Percentiles rank a stretch among this genome's conserved stretches.
phyloP scores from a whole-genome alignment of 2,888 invertebrate genomes.

The Drosophila demipolita region DNA sequence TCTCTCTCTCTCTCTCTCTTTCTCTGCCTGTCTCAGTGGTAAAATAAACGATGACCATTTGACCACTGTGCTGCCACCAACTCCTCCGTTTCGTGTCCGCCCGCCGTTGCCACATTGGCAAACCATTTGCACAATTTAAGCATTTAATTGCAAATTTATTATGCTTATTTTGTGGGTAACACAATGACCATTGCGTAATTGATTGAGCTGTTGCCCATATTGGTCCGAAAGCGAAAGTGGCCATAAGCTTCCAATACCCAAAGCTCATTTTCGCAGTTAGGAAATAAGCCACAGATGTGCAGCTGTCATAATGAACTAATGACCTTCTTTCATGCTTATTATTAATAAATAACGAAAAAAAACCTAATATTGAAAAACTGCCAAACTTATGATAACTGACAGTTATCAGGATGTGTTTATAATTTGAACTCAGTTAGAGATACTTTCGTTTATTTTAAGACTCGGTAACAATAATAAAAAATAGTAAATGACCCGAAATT shows the following conservation, averaged over 20 bases:
- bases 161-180: conserved; percentile 68
- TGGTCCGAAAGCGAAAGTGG: conserved; percentile 44
- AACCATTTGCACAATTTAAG: conserved; percentile 75
- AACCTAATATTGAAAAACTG: background rate
- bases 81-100: background rate
- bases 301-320: conserved; percentile 33
- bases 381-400: background rate
- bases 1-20: background rate
- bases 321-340: conserved; percentile 25
- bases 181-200: conserved; percentile 64
- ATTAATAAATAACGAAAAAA: too few relatives aligned
- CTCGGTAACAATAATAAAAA: too few relatives aligned
- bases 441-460: background rate
- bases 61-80: conserved; percentile 24
- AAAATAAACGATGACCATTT: conserved; percentile 59
- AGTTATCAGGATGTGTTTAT: background rate
- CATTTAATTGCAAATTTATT: conserved; percentile 78
- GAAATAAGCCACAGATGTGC: conserved; percentile 18
- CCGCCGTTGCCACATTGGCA: conserved; percentile 50
- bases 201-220: conserved; percentile 62
- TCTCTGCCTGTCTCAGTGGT: conserved; percentile 34
- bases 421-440: background rate
- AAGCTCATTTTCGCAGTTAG: background rate
- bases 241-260: conserved; percentile 18
- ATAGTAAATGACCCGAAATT: too few relatives aligned